phyloP scores from a whole-genome alignment of 2,797 vertebrate species.

The Streptopelia turtur region DNA sequence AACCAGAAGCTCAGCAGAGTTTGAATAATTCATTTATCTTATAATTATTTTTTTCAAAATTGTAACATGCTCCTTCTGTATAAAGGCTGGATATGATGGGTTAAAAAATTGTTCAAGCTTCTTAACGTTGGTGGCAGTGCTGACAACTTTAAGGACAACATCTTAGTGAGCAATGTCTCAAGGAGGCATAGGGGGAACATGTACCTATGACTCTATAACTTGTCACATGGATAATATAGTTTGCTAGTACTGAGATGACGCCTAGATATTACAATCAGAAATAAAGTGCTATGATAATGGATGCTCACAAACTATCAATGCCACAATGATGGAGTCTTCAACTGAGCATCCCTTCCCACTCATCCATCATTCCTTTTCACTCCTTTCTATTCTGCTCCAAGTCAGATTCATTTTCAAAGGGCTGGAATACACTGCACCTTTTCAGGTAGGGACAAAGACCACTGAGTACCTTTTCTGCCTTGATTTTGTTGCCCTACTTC shows the following conservation, averaged over 20 bases:
- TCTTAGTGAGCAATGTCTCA: neutral
- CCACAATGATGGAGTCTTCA: neutral
- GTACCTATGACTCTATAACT: neutral
- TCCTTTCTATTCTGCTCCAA: neutral
- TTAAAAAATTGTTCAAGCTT: neutral
- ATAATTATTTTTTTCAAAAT: neutral
- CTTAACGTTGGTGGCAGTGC: neutral
- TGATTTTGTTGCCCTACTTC: neutral
- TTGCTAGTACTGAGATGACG: neutral
- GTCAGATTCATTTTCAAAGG: neutral
- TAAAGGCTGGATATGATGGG: neutral
- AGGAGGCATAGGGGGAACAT: neutral
- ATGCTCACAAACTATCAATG: neutral
- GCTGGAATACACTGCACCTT: neutral
- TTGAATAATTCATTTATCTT: neutral
- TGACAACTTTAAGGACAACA: neutral
- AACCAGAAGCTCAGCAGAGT: neutral
- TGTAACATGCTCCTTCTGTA: neutral
- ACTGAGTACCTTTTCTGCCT: neutral
- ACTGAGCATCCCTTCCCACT: neutral
- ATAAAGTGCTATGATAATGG: neutral
- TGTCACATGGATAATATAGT: neutral
- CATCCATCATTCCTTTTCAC: neutral
- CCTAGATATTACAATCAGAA: neutral
- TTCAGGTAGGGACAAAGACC: neutral